Conservation (phyloP, 2,797 vertebrate species). For the Serranus cabrilla region DNA sequence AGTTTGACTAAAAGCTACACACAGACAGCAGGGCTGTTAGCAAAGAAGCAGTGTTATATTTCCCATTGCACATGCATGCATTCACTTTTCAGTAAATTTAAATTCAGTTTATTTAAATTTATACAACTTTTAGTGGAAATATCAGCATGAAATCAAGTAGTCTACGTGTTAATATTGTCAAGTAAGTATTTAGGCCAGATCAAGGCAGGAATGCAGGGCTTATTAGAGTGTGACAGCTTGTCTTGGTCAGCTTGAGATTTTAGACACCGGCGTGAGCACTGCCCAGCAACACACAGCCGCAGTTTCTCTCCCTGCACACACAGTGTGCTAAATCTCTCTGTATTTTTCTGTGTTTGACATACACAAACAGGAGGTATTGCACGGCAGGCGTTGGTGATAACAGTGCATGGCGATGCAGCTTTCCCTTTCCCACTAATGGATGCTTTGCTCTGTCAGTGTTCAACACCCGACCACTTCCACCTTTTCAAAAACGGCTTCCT, state of each 20-base stretch:
- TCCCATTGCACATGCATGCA: not conserved
- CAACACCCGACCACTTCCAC: constrained; percentile 64
- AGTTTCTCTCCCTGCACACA: constrained; percentile 36
- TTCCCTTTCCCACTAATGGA: constrained; percentile 58
- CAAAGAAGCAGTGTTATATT: constrained; percentile 4
- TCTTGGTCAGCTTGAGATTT: constrained; percentile 72
- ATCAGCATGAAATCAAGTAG: constrained; percentile 15
- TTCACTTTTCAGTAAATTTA: not conserved
- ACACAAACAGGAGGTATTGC: constrained; percentile 7
- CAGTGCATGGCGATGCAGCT: constrained; percentile 29
- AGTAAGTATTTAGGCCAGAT: constrained; percentile 65
- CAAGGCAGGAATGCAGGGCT: constrained; percentile 74
- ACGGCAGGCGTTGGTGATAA: constrained; percentile 24
- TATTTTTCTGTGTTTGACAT: constrained; percentile 35
- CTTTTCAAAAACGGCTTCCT: constrained; percentile 79
- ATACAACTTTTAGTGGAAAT: constrained; percentile 1
- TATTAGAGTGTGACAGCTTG: constrained; percentile 79
- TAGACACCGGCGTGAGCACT: constrained; percentile 63
- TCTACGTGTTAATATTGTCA: constrained; percentile 53
- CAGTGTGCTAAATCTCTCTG: constrained; percentile 12
- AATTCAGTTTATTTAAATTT: not conserved
- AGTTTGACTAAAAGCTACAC: not conserved
- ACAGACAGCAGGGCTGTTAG: not conserved
- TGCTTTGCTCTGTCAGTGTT: constrained; percentile 37
- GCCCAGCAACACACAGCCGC: constrained; percentile 67